Conservation (phyloP, 2,797 vertebrate species). For the Triplophysa yarkandensis region DNA sequence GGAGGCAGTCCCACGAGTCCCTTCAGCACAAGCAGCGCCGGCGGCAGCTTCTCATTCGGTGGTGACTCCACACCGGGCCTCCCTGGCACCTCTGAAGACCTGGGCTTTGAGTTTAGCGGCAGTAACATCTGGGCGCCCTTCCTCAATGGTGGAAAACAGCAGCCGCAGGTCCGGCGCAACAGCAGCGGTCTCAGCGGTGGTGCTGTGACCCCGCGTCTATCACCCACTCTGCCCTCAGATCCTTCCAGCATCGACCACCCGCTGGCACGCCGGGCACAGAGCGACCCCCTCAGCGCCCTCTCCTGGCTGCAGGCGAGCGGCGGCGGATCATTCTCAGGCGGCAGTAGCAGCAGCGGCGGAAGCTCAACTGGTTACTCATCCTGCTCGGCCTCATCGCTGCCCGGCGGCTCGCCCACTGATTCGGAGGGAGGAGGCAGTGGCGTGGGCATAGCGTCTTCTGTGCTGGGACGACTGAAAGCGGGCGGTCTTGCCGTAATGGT, state of each 20-base stretch:
- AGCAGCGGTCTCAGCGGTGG: constrained; percentile 81
- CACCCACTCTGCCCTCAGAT: constrained; percentile 87
- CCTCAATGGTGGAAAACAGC: constrained; percentile 72
- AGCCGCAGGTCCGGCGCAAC: constrained; percentile 70
- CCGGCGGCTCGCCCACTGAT: constrained; percentile 86
- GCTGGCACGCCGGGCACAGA: constrained; percentile 83
- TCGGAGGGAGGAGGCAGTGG: constrained; percentile 79
- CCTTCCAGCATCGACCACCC: constrained; percentile 80
- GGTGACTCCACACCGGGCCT: constrained; percentile 71
- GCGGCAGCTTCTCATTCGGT: constrained; percentile 79
- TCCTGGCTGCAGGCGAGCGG: constrained; percentile 85
- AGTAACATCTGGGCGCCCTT: constrained; percentile 94
- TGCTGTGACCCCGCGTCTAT: constrained; percentile 84
- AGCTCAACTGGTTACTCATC: constrained; percentile 86
- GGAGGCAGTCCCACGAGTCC: constrained; percentile 85
- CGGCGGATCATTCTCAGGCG: constrained; percentile 81
- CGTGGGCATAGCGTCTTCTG: constrained; percentile 71
- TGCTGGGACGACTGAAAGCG: constrained; percentile 76
- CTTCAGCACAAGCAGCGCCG: constrained; percentile 79
- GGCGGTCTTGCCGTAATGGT: constrained; percentile 64
- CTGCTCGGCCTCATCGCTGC: constrained; percentile 85
- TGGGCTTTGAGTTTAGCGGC: constrained; percentile 87
- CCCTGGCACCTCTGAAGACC: constrained; percentile 77
- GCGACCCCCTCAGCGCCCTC: constrained; percentile 84
- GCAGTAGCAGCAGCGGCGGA: constrained; percentile 78